Conservation (phyloP, 2,888 invertebrate species). For the Nowickia ferox region DNA sequence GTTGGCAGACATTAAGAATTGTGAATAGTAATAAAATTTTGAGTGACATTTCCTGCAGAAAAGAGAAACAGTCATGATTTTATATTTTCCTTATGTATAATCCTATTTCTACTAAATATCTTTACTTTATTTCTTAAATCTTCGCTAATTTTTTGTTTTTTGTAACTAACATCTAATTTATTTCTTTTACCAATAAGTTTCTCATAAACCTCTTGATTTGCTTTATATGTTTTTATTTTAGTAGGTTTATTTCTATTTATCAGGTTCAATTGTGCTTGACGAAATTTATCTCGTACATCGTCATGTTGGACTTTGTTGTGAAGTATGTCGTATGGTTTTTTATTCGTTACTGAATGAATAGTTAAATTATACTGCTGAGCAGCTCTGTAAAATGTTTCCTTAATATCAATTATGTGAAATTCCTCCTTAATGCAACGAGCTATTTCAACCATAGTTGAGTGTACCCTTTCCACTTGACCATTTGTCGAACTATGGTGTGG, state of each 20-base stretch:
- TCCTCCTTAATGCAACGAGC: slow-evolving; percentile 12
- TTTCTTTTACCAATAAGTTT: slow-evolving; percentile 24
- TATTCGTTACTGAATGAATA: too few relatives aligned
- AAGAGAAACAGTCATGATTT: slow-evolving; percentile 11
- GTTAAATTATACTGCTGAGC: neutral
- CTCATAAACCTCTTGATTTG: slow-evolving; percentile 20
- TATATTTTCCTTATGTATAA: slow-evolving; percentile 38
- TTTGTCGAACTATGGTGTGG: slow-evolving; percentile 5
- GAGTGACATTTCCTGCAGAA: neutral
- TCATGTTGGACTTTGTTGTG: too few relatives aligned
- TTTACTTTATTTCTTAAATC: slow-evolving; percentile 41
- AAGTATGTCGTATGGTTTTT: too few relatives aligned
- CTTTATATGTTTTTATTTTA: neutral
- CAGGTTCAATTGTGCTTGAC: slow-evolving; percentile 4
- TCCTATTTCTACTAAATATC: slow-evolving; percentile 18
- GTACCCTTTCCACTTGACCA: neutral
- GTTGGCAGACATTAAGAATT: neutral
- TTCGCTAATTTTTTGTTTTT: slow-evolving; percentile 32
- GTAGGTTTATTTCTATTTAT: slow-evolving; percentile 25
- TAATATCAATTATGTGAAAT: slow-evolving; percentile 17
- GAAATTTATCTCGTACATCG: slow-evolving; percentile 12
- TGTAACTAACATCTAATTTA: neutral
- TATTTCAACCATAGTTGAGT: neutral
- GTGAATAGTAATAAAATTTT: neutral
- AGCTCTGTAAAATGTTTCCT: slow-evolving; percentile 14